Base-by-base conservation (phyloP, 2,888 invertebrate species). In the Orthosia gracilis region DNA sequence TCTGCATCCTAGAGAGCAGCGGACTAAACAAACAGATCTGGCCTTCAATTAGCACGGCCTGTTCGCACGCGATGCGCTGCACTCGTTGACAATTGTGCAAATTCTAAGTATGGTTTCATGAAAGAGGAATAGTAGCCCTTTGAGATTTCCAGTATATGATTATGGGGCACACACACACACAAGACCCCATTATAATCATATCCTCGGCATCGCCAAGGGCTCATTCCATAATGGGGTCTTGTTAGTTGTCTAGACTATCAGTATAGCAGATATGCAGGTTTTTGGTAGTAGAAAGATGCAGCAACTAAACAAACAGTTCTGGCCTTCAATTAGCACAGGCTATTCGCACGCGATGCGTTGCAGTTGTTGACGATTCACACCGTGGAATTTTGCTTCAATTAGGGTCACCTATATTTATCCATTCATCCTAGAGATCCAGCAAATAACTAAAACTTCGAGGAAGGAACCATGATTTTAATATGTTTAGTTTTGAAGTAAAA, bases 21-120 rank as follows among this genome's bases (percentile, higher is more conserved):
- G 58, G 58, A 66, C 64, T 64, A 75, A 71, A 85, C 79, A 83
- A 87, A 87, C 75, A 81, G 83, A 79, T 75, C 63, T 79, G 83
- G 70, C 87, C 87, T 86, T 83, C 85, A 87, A 85, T 86, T 80
- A 85, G 54, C 61, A 52, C n/a, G 12, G 71, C 49, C 52, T 59
- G 59, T 75, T 66, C 63, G 73, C 87, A 85, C 85, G 85, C 80
- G 70, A 83, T 85, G 80, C 67, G 55, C 4, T 64, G 58, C 68
- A 72, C 55, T 57, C 66, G 52, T 26, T 65, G 55, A n/a, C 62
- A 49, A 59, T 73, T 68, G 63, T n/a, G 15, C 31, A 54, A 54
- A 63, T 21, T 55, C 50, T 55, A 47, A 54, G 58, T 40, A 45
- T 49, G 5, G 55, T 65, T 50, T 55, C 21, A 54, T 77, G 52